Evolutionary conservation across 2,113 vertebrate genomes (phyloP), one percentile per base, ranked within the genome.

Genomic region (Scortum barcoo): DNA sequence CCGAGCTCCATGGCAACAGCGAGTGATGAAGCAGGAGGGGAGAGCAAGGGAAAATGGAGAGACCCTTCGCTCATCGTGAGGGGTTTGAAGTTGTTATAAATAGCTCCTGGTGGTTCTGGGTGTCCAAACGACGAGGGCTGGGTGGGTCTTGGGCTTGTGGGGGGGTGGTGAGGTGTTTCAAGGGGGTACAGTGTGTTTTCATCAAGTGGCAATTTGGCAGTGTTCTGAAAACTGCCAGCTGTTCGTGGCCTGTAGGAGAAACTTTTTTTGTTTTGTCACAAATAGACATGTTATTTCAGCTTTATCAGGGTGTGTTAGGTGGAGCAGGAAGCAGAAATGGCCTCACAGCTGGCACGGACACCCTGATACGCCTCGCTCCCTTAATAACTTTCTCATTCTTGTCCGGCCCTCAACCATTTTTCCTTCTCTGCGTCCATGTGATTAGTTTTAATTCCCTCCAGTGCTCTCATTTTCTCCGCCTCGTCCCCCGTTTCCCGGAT

Each of bases 1-100:
- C 83, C 10, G 30, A 80, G 88, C 91, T 83, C 95, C 94, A 95
- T 95, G 91, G 94, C 93, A 95, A 95, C 95, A 90, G 89, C 26
- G 84, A 89, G 81, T 44, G 1, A 81, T 60, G 77, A 84, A 50
- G 69, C 28, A 22, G 68, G 62, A 70, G n/a, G 26, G 51, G 61
- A 20, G 76, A 58, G 73, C 17, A 76, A 53, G 67, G 51, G 42
- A 56, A 72, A 73, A 67, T 5, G 22, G 76, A 84, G 85, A 87
- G 54, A 28, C 54, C 54, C 24, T 91, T 91, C 76, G 86, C 81
- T 90, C 88, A 84, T 76, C 79, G 77, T 54, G 65, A 84, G 53
- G 53, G 83, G 84, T 81, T 81, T 81, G 83, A 83, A 84, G 86
- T 56, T 69, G 86, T 86, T 93, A 94, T 91, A 95, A 94, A 95